phyloP scores from a whole-genome alignment of 2,113 vertebrate genomes.

The Burhinus bistriatus region DNA sequence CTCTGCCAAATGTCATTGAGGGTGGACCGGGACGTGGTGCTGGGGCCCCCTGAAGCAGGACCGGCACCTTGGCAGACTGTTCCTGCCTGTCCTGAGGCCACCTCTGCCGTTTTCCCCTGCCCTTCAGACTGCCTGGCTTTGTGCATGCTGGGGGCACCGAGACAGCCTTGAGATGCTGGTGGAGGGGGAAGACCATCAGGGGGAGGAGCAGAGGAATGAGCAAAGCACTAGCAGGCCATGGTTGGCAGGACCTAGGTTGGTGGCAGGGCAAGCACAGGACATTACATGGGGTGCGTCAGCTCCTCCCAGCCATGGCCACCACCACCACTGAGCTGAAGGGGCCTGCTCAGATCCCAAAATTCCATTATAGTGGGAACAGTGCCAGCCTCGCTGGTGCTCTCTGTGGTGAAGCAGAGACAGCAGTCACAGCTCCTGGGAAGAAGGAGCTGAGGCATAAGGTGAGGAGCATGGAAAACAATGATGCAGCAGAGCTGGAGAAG shows the following conservation, averaged over 20 bases:
- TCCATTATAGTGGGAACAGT: rapidly evolving
- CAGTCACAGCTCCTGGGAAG: neutral
- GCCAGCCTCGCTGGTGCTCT: neutral
- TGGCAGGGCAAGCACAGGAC: neutral
- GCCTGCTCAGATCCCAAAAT: neutral
- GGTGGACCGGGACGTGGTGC: rapidly evolving
- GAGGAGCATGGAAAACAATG: rapidly evolving
- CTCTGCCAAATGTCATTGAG: neutral
- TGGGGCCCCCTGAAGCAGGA: neutral
- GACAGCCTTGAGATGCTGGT: neutral
- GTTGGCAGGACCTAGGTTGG: rapidly evolving
- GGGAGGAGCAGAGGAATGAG: neutral
- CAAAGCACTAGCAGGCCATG: neutral
- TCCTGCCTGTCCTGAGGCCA: neutral
- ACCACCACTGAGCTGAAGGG: neutral
- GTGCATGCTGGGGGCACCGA: rapidly evolving
- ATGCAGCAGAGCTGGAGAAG: neutral
- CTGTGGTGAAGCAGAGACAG: rapidly evolving
- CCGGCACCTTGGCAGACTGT: neutral
- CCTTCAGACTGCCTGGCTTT: neutral
- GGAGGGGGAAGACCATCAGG: neutral
- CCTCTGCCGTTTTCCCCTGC: neutral
- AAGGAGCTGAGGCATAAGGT: neutral
- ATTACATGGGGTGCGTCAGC: neutral
- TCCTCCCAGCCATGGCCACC: neutral